Conservation (phyloP, 53 echinoderm and acorn worm species). For the Patiria pectinifera region DNA sequence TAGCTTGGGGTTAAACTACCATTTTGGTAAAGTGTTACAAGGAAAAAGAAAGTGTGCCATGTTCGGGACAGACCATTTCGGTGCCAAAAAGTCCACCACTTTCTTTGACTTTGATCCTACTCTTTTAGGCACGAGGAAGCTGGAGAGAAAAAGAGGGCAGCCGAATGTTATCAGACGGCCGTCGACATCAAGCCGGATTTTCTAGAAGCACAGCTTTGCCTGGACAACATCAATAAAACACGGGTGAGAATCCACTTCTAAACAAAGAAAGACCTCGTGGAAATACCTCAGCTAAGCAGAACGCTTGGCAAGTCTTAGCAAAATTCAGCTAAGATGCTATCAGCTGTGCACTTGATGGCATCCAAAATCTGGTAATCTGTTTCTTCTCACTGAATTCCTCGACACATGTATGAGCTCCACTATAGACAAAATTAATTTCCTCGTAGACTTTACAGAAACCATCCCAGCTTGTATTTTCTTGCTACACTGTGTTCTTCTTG, state of each 20-base stretch:
- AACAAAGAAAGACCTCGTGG: background rate
- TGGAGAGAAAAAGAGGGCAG: slow-evolving; percentile 69
- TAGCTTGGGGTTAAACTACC: too few species aligned
- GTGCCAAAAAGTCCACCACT: too few species aligned
- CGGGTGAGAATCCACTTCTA: slow-evolving; percentile 50
- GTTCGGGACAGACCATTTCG: too few species aligned
- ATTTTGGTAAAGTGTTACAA: too few species aligned
- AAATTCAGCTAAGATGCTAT: background rate
- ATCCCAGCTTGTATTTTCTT: background rate
- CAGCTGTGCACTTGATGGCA: too few species aligned
- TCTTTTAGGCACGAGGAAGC: slow-evolving; percentile 80
- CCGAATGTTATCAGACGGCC: slow-evolving; percentile 84
- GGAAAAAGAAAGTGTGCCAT: too few species aligned
- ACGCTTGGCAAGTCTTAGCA: background rate
- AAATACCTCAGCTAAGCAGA: background rate
- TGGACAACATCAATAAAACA: slow-evolving; percentile 64
- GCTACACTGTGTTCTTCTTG: slow-evolving; percentile 48
- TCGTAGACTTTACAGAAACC: background rate
- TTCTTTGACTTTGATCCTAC: background rate
- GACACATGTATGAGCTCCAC: too few species aligned
- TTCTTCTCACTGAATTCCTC: background rate
- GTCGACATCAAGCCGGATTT: slow-evolving; percentile 80
- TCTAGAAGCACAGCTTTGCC: slow-evolving; percentile 68
- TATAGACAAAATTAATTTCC: background rate
- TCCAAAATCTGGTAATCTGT: too few species aligned